Percentiles rank a stretch among this genome's conserved stretches.
Conservation (phyloP, 2,113 vertebrate genomes). For the Petrocephalus microphthalmus region DNA sequence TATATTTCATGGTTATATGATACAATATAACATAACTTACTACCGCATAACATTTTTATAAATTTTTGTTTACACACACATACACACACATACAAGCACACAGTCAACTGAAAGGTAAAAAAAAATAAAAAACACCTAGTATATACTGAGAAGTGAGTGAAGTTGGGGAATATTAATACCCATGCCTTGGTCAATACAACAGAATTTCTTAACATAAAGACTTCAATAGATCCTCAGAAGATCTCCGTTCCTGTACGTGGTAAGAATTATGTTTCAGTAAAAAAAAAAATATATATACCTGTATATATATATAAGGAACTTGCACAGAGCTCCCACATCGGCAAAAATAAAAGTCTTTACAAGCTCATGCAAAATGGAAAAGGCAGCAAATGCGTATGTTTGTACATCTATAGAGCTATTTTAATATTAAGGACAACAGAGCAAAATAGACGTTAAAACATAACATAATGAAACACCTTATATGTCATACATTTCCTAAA, state of each 20-base stretch:
- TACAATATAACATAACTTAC: not conserved
- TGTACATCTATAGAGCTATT: not conserved
- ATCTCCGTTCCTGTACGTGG: constrained; percentile 35
- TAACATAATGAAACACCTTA: not conserved
- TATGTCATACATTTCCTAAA: not conserved
- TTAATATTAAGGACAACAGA: not conserved
- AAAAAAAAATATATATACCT: not conserved
- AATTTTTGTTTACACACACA: not conserved
- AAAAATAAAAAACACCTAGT: not conserved
- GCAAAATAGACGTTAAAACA: not conserved
- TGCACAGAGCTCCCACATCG: constrained; percentile 12
- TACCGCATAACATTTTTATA: not conserved
- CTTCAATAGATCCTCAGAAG: constrained; percentile 50
- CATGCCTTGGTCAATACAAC: constrained; percentile 55
- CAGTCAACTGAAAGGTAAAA: constrained; percentile 18
- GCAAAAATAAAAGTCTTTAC: constrained; percentile 7
- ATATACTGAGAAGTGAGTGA: not conserved
- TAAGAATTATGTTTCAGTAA: constrained; percentile 41
- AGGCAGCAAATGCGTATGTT: not conserved
- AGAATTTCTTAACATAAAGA: constrained; percentile 44
- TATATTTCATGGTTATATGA: not conserved
- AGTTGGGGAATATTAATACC: constrained; percentile 29
- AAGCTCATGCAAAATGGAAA: constrained; percentile 12
- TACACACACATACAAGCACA: constrained; percentile 24
- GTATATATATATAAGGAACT: constrained; percentile 13